These are phyloP conservation scores for Yponomeuta malinellus DNA, from an alignment of 2,888 invertebrate species.

Conservation along the genomic window DNA sequence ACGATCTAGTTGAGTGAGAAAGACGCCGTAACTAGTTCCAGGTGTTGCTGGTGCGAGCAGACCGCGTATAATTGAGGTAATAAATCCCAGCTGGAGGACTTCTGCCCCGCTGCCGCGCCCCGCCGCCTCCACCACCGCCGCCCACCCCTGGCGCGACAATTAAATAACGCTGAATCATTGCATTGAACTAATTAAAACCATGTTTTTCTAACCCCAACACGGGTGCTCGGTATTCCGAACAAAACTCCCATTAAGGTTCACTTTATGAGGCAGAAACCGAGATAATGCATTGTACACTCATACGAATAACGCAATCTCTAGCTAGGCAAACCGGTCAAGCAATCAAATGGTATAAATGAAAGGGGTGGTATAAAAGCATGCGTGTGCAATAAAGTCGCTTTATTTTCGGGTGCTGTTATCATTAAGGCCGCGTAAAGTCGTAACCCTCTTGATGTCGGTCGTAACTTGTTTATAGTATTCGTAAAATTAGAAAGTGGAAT, in stretches of 20 bases:
- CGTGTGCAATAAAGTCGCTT: conserved; percentile 54
- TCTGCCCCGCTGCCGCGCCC: conserved; percentile 33
- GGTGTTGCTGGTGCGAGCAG: conserved; percentile 45
- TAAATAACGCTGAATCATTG: conserved; percentile 63
- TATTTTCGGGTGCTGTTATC: conserved; percentile 61
- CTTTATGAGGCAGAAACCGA: conserved; percentile 1
- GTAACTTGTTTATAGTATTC: conserved; percentile 67
- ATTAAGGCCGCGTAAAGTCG: conserved; percentile 56
- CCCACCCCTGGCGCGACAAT: conserved; percentile 57
- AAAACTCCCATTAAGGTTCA: conserved; percentile 15
- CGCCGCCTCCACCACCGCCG: conserved; percentile 26
- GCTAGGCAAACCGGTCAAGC: conserved; percentile 8
- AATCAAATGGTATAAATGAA: conserved; percentile 29
- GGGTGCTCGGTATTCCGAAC: conserved; percentile 16
- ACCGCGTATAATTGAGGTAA: conserved; percentile 65
- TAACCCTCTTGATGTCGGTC: conserved; percentile 63
- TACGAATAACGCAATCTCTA: background rate
- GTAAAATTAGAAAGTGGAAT: conserved; percentile 59
- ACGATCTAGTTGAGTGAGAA: conserved; percentile 39
- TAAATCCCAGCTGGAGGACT: conserved; percentile 60
- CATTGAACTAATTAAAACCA: conserved; percentile 51
- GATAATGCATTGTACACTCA: background rate
- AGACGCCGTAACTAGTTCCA: conserved; percentile 34
- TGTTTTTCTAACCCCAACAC: conserved; percentile 22
- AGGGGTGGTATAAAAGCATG: conserved; percentile 41